Percentiles rank a stretch among this genome's conserved stretches.
phyloP scores from a whole-genome alignment of 2,797 vertebrate species.

The Pantherophis alleghaniensis region DNA sequence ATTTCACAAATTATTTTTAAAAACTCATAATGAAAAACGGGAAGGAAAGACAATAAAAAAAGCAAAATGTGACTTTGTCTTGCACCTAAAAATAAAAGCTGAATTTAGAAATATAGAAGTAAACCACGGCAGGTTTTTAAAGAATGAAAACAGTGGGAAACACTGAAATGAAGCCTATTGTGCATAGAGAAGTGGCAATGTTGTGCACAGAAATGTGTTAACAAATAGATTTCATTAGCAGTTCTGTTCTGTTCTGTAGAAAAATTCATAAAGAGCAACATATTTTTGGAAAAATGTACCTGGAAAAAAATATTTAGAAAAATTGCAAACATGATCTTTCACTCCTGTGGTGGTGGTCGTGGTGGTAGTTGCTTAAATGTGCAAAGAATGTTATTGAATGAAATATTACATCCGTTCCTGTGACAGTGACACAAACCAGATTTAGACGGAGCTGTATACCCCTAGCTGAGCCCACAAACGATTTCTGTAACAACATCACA shows the following conservation, averaged over 20 bases:
- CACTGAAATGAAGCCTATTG: not conserved
- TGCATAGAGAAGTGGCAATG: not conserved
- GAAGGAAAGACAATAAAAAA: not conserved
- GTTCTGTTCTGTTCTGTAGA: not conserved
- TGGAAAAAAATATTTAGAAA: not conserved
- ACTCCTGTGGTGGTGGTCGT: not conserved
- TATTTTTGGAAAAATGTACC: not conserved
- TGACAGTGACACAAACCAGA: not conserved
- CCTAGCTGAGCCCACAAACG: not conserved
- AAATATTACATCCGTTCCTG: not conserved
- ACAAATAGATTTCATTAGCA: not conserved
- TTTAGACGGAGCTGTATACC: not conserved
- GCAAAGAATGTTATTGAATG: not conserved
- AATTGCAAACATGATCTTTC: not conserved
- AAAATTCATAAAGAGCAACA: not conserved
- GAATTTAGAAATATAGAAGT: not conserved
- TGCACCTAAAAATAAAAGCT: slow-evolving; percentile 26
- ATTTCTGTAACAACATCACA: slow-evolving; percentile 12
- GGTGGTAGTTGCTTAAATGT: not conserved
- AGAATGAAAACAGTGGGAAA: not conserved
- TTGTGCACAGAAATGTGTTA: not conserved
- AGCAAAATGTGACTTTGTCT: not conserved
- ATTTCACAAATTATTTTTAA: not conserved
- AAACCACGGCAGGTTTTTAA: not conserved
- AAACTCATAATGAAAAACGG: not conserved